Evolutionary conservation across 2,888 invertebrate genomes (phyloP), one percentile per base, ranked within the genome.

Genomic region (Tricholauxania praeusta): DNA sequence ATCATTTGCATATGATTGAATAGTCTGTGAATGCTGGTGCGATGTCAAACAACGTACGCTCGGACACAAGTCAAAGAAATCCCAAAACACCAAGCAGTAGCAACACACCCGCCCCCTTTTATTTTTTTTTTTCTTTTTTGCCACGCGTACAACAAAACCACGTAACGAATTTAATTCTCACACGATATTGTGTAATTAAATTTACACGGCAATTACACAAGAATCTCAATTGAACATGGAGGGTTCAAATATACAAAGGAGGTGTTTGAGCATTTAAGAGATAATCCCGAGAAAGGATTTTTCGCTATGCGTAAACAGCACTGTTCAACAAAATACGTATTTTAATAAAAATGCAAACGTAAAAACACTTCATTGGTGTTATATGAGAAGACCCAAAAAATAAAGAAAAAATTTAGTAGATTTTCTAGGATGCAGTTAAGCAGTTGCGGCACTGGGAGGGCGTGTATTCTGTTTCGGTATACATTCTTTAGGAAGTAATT

Each of bases 141-240:
- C 15, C 55, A 71, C 64, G 71, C 57, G 64, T 55, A 12, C 32
- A 28, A n/a, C 6, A 39, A 62, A 71, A 70, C 60, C 52, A 62
- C 60, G 60, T 39, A 60, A 69, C 60, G 51, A 60, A 70, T 52
- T 10, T 28, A 28, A 39, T 55, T 77, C 74, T 73, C 77, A 74
- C 77, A 74, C 22, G 39, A 15, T 77, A 74, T 69, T 72, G 72
- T 68, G 83, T 86, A 87, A 87, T 87, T 87, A 87, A 87, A 87
- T 87, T 87, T 87, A 79, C 84, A 86, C 86, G 86, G 85, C 84
- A 84, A 86, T 87, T 87, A 84, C 83, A 84, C 82, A 80, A 79
- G 72, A 10, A 59, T 3, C 28, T 51, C 22, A 49, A 57, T 22
- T 47, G 12, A 3, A 39, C 55, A 57, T 39, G 51, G 53, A 47